Evolutionary conservation across 2,888 invertebrate genomes (phyloP).

Genomic region (Conchocele bisecta): DNA sequence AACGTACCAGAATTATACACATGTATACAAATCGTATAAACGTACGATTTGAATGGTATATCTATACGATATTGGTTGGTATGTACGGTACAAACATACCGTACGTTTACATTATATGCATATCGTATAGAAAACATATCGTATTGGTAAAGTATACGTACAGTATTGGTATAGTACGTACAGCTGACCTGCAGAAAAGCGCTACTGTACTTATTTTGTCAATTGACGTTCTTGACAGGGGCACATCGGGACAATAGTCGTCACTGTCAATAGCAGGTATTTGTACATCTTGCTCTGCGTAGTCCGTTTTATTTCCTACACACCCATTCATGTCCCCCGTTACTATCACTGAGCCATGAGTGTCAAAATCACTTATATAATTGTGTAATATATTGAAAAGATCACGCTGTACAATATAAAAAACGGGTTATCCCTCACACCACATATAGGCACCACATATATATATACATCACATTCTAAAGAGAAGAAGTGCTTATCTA

Average conservation of each 20-base stretch:
- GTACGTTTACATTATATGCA: too few relatives aligned
- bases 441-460: constrained; percentile 17
- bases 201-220: too few relatives aligned
- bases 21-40: too few relatives aligned
- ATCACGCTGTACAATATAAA: constrained; percentile 17
- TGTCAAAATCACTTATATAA: constrained; percentile 16
- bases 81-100: too few relatives aligned
- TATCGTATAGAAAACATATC: too few relatives aligned
- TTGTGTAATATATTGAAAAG: constrained; percentile 24
- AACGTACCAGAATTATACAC: too few relatives aligned
- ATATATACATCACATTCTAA: constrained; percentile 13
- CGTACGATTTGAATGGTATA: too few relatives aligned
- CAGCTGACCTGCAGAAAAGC: too few relatives aligned
- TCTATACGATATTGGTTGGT: too few relatives aligned
- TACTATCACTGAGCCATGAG: not conserved
- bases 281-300: not conserved
- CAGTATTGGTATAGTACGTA: too few relatives aligned
- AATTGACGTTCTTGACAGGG: not conserved
- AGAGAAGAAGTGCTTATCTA: constrained; percentile 8
- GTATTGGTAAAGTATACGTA: too few relatives aligned
- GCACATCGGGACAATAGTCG: not conserved
- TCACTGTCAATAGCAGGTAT: not conserved
- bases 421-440: constrained; percentile 25
- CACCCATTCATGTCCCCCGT: not conserved
- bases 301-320: not conserved